Conservation (phyloP, 2,113 vertebrate species). For the Antigone vipio region DNA sequence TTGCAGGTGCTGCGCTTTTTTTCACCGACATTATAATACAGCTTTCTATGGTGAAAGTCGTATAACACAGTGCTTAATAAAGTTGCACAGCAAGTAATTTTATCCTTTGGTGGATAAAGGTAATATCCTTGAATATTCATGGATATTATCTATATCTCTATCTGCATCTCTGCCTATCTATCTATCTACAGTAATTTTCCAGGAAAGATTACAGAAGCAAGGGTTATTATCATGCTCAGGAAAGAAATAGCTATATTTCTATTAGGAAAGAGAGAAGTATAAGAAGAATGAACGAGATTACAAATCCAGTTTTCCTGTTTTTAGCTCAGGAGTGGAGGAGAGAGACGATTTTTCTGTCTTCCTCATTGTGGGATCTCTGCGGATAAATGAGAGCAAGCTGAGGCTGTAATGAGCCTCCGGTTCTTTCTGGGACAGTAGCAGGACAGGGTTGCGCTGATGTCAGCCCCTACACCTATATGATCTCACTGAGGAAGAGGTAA, state of each 20-base stretch:
- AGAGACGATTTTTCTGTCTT: not conserved
- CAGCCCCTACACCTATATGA: rapidly evolving
- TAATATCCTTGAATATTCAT: not conserved
- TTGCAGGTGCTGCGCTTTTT: not conserved
- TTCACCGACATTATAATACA: not conserved
- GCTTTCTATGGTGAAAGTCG: not conserved
- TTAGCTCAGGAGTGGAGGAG: not conserved
- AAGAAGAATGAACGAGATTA: not conserved
- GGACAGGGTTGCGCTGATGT: rapidly evolving
- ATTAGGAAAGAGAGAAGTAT: not conserved
- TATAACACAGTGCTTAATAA: not conserved
- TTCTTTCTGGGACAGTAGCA: not conserved
- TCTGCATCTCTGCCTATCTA: not conserved
- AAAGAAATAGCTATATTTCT: not conserved
- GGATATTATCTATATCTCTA: not conserved
- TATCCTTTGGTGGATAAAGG: not conserved
- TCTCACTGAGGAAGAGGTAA: not conserved
- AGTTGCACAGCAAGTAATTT: not conserved
- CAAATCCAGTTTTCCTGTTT: not conserved
- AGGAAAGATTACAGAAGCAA: not conserved
- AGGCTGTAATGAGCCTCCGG: not conserved
- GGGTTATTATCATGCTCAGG: not conserved
- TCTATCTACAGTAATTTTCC: not conserved
- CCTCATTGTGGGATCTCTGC: not conserved
- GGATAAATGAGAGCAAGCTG: not conserved